phyloP scores from a whole-genome alignment of 2,113 vertebrate genomes.

The Rhinolophus ferrumequinum region DNA sequence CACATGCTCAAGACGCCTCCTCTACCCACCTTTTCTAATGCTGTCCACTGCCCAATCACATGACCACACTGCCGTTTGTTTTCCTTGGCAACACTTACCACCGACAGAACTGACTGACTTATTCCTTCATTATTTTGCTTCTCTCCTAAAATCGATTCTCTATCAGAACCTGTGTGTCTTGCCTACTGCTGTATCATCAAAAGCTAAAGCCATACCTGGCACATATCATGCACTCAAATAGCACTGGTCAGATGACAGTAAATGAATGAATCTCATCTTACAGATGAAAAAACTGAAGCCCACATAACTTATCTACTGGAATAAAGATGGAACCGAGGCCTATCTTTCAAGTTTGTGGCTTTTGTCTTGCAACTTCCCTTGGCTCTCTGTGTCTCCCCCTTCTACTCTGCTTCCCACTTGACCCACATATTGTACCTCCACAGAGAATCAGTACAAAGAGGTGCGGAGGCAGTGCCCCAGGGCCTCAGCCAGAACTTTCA shows the following conservation, averaged over 20 bases:
- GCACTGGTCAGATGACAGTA: no score
- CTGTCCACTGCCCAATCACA: accelerated
- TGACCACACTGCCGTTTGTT: accelerated
- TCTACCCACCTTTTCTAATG: accelerated
- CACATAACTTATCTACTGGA: no score
- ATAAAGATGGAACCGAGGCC: not conserved
- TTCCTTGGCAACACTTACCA: not conserved
- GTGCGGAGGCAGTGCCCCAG: no score
- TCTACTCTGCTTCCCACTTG: not conserved
- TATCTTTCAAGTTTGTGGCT: not conserved
- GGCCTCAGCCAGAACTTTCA: not conserved
- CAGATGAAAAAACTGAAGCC: not conserved
- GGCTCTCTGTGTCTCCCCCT: not conserved
- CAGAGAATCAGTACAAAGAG: accelerated
- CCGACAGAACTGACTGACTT: not conserved
- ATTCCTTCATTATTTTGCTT: not conserved
- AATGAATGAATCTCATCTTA: not conserved
- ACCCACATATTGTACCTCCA: accelerated
- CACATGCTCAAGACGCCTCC: not conserved
- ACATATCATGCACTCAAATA: accelerated
- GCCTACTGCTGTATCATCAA: not conserved
- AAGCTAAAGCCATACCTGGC: not conserved
- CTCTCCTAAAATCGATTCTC: not conserved
- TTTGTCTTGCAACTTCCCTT: not conserved
- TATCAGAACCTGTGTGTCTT: not conserved